These are phyloP conservation scores for Redunca redunca DNA, from an alignment of 2,113 vertebrate species.

Conservation along the genomic window DNA sequence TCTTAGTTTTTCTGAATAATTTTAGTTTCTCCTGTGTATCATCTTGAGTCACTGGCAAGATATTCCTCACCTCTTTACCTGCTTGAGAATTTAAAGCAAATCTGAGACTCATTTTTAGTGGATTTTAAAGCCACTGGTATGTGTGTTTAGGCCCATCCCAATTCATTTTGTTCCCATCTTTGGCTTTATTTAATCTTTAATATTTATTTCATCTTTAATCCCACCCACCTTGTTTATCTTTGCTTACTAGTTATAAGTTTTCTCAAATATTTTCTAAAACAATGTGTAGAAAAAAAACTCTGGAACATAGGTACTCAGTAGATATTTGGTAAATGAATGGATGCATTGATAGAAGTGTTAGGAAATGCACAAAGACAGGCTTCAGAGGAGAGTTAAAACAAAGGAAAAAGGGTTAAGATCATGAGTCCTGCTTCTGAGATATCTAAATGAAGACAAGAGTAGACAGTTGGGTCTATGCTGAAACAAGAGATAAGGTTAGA, in stretches of 20 bases:
- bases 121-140: not conserved
- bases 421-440: not conserved
- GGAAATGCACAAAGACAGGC: not conserved
- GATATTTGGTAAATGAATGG: not conserved
- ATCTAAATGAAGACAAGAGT: not conserved
- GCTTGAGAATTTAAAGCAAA: not conserved
- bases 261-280: not conserved
- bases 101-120: not conserved
- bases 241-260: not conserved
- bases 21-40: not conserved
- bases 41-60: not conserved
- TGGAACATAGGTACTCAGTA: not conserved
- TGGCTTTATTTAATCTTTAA: not conserved
- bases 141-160: not conserved
- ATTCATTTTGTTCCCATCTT: not conserved
- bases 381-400: not conserved
- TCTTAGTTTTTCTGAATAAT: constrained; percentile 26
- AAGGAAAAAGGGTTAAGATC: not conserved
- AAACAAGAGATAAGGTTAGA: not conserved
- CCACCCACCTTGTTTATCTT: not conserved
- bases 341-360: not conserved
- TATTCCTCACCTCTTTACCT: not conserved
- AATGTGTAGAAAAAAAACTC: not conserved
- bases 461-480: not conserved
- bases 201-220: not conserved